phyloP scores from a whole-genome alignment of 2,113 vertebrate species.

The Paramisgurnus dabryanus region DNA sequence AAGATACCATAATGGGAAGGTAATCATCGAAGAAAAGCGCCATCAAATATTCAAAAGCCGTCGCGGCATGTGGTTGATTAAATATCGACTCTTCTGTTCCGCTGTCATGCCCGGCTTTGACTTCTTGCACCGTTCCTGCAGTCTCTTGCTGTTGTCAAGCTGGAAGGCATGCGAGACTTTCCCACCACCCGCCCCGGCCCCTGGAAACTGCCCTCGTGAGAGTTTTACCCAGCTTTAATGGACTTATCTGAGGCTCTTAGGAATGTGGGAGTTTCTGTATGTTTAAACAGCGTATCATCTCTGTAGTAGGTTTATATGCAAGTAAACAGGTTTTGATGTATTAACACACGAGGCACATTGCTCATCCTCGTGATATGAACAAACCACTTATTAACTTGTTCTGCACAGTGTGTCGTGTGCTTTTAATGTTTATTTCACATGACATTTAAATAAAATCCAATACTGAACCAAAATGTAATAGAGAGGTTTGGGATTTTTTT shows the following conservation, averaged over 20 bases:
- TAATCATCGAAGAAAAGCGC: conserved; percentile 73
- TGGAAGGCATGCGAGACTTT: conserved; percentile 61
- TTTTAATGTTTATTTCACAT: no score
- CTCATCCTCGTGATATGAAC: no score
- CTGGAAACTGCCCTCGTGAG: conserved; percentile 26
- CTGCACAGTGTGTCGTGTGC: no score
- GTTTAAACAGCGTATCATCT: not conserved
- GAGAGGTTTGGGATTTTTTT: no score
- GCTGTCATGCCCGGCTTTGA: conserved; percentile 46
- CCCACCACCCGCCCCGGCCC: conserved; percentile 10
- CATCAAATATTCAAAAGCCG: conserved; percentile 71
- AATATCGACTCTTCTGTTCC: conserved; percentile 60
- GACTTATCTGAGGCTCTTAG: conserved; percentile 7
- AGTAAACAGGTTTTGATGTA: not conserved
- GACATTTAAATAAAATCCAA: no score
- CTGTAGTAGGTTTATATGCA: not conserved
- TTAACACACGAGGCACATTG: not conserved
- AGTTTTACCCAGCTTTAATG: conserved; percentile 30
- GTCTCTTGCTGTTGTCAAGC: conserved; percentile 52
- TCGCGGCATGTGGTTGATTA: conserved; percentile 57
- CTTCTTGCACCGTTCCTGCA: conserved; percentile 53
- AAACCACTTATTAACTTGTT: no score
- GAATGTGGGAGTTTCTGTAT: not conserved
- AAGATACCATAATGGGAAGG: conserved; percentile 70
- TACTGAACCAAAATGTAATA: no score